These are phyloP conservation scores for Rhabdomys pumilio DNA, from an alignment of 2,797 vertebrate species.

Conservation along the genomic window DNA sequence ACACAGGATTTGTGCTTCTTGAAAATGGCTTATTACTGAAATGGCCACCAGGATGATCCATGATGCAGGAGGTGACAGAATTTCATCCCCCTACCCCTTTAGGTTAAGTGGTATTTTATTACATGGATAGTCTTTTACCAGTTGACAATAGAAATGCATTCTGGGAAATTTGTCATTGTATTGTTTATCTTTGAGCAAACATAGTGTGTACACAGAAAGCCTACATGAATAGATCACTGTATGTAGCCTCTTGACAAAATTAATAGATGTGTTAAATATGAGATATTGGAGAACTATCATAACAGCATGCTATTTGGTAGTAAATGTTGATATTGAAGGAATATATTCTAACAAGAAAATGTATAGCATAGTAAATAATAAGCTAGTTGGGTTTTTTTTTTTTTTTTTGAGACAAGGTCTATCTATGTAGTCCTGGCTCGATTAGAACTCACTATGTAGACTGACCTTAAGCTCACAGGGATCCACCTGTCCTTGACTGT, in stretches of 20 bases:
- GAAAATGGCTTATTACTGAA: not conserved
- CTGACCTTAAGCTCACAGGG: not conserved
- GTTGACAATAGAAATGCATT: not conserved
- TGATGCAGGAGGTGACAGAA: too few relatives aligned
- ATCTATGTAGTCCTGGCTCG: not conserved
- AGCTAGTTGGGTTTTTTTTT: not conserved
- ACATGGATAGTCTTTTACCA: not conserved
- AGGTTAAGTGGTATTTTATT: not conserved
- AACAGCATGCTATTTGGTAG: not conserved
- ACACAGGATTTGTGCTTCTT: not conserved
- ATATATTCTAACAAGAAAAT: not conserved
- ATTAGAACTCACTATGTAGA: not conserved
- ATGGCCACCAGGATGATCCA: not conserved
- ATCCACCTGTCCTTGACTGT: not conserved
- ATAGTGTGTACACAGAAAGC: not conserved
- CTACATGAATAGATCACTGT: not conserved
- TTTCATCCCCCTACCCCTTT: not conserved
- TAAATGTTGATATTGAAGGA: not conserved
- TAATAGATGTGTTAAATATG: not conserved
- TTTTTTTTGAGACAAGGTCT: not conserved
- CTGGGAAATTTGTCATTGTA: not conserved
- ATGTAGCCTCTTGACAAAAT: not conserved
- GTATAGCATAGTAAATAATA: not conserved
- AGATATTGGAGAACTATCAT: not conserved
- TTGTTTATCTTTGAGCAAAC: not conserved